Percentiles rank a stretch among this genome's conserved stretches.
Conservation (phyloP, 2,888 invertebrate species). For the Lissocephala sabroskyi region DNA sequence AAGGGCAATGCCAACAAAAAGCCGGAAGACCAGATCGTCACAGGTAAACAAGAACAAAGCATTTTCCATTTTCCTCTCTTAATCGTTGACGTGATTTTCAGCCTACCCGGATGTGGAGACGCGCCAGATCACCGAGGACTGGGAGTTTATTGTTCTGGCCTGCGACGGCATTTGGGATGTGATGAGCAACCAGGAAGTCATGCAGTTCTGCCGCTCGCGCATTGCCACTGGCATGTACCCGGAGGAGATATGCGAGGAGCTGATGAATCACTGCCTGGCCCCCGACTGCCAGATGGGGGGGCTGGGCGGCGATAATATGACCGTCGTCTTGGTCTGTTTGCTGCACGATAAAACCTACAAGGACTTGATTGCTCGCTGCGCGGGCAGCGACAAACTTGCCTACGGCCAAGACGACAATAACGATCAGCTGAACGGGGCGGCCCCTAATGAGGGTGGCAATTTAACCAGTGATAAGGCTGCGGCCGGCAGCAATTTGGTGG, state of each 20-base stretch:
- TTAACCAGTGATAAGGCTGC: too few relatives aligned
- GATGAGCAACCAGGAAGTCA: constrained; percentile 93
- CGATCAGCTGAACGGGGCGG: too few relatives aligned
- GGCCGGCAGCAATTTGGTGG: too few relatives aligned
- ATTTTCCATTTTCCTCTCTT: too few relatives aligned
- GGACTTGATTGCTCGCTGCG: constrained; percentile 68
- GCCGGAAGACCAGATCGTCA: constrained; percentile 96
- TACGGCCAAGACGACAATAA: too few relatives aligned
- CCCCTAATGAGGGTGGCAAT: too few relatives aligned
- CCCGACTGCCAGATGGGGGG: constrained; percentile 98
- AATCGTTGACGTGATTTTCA: constrained; percentile 70
- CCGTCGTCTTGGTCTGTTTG: constrained; percentile 91
- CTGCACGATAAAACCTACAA: constrained; percentile 71
- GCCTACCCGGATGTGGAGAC: constrained; percentile 94
- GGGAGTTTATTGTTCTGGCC: constrained; percentile 97
- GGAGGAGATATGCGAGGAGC: constrained; percentile 94
- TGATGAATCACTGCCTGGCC: constrained; percentile 95
- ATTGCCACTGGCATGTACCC: constrained; percentile 89
- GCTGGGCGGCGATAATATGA: constrained; percentile 99
- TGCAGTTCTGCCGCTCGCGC: constrained; percentile 89
- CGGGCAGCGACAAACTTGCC: constrained; percentile 6
- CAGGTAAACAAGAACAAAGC: constrained; percentile 80
- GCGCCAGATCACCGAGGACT: constrained; percentile 85
- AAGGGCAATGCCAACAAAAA: constrained; percentile 90
- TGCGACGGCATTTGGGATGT: constrained; percentile 99